These are phyloP conservation scores for Trididemnum clinides DNA, from an alignment of 23 tunicate species.

Conservation along the genomic window DNA sequence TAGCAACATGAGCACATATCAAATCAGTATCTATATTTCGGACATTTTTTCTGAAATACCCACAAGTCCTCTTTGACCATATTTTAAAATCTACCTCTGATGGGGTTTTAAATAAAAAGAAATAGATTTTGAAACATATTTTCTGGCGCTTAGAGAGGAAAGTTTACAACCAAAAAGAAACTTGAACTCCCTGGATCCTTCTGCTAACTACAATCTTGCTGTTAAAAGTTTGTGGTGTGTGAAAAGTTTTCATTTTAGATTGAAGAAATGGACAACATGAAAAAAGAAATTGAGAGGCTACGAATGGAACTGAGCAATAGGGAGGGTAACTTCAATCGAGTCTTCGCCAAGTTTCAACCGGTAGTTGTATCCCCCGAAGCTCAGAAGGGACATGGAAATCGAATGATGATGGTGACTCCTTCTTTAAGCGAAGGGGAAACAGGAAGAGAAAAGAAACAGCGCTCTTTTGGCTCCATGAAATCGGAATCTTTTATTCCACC, in stretches of 20 bases:
- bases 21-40: no score
- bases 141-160: no score
- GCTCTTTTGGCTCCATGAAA: neutral
- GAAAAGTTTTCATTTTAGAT: neutral
- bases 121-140: no score
- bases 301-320: conserved; percentile 76
- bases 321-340: conserved; percentile 83
- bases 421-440: conserved; percentile 37
- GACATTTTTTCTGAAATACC: no score
- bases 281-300: conserved; percentile 66
- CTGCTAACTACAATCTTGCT: no score
- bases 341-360: conserved; percentile 82
- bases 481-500: neutral
- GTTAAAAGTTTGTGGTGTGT: no score
- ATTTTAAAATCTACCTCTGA: no score
- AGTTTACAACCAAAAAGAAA: no score
- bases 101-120: no score
- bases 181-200: no score
- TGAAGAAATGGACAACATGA: conserved; percentile 57
- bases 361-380: conserved; percentile 53
- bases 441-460: neutral
- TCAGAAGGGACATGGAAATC: neutral
- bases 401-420: conserved; percentile 71
- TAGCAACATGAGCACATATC: no score
- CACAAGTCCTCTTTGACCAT: no score